phyloP scores from a whole-genome alignment of 2,113 vertebrate genomes.

The Cyanoderma ruficeps region DNA sequence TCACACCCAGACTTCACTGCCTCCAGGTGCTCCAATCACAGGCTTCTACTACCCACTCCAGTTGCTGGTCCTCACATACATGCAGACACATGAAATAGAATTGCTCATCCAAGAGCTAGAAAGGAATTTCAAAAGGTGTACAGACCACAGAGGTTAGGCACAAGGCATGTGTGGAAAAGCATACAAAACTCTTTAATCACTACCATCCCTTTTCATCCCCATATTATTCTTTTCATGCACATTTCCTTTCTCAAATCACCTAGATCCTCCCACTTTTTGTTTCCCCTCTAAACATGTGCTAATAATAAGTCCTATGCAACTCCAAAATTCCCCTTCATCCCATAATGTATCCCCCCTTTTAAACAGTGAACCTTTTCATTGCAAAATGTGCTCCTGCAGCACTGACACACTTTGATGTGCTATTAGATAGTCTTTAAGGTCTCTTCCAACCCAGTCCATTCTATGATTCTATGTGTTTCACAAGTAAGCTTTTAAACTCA shows the following conservation, averaged over 20 bases:
- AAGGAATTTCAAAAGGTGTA: not conserved
- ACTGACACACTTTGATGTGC: not conserved
- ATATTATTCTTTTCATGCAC: accelerated
- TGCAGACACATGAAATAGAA: too few species aligned
- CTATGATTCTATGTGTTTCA: not conserved
- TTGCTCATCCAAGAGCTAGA: not conserved
- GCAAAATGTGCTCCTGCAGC: not conserved
- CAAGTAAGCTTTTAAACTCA: not conserved
- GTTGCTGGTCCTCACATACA: not conserved
- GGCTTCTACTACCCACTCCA: too few species aligned
- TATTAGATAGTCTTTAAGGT: not conserved
- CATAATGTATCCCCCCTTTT: not conserved
- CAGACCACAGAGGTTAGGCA: too few species aligned
- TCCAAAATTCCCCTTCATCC: not conserved
- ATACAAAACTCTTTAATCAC: not conserved
- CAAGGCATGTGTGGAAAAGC: accelerated
- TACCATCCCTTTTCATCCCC: not conserved
- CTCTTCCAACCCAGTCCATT: not conserved
- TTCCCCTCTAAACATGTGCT: not conserved
- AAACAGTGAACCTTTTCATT: not conserved
- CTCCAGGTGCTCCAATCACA: not conserved
- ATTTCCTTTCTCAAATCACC: not conserved
- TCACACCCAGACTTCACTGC: accelerated
- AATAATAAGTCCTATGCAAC: not conserved
- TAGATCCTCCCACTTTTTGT: not conserved